phyloP scores from a whole-genome alignment of 2,113 vertebrate species.

The Manacus vitellinus region DNA sequence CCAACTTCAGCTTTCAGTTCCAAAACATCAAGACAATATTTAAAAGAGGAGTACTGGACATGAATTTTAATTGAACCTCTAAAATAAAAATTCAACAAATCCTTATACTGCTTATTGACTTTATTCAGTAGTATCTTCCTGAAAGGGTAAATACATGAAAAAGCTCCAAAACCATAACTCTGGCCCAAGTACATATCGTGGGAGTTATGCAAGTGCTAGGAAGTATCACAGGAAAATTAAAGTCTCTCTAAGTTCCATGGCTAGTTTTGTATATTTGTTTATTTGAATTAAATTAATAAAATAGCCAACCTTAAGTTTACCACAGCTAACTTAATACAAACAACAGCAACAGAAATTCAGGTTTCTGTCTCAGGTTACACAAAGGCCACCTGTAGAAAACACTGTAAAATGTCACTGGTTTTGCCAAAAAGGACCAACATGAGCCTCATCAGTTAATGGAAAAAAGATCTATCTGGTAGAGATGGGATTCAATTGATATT shows the following conservation, averaged over 20 bases:
- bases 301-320: neutral
- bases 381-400: neutral
- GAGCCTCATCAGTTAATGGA: rapidly evolving
- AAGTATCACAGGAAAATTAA: neutral
- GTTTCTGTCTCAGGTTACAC: neutral
- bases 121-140: neutral
- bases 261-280: neutral
- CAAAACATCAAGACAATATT: neutral
- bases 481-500: neutral
- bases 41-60: neutral
- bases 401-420: rapidly evolving
- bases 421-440: neutral
- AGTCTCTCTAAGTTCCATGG: neutral
- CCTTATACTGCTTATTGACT: neutral
- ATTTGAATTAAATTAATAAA: neutral
- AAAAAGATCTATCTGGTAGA: neutral
- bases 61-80: neutral
- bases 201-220: rapidly evolving
- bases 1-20: neutral
- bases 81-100: neutral
- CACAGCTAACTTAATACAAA: neutral
- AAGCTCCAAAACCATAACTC: neutral
- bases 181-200: neutral
- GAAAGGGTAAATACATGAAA: neutral
- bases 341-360: neutral